These are phyloP conservation scores for Vanessa cardui DNA, from an alignment of 2,888 invertebrate genomes.

Conservation along the genomic window DNA sequence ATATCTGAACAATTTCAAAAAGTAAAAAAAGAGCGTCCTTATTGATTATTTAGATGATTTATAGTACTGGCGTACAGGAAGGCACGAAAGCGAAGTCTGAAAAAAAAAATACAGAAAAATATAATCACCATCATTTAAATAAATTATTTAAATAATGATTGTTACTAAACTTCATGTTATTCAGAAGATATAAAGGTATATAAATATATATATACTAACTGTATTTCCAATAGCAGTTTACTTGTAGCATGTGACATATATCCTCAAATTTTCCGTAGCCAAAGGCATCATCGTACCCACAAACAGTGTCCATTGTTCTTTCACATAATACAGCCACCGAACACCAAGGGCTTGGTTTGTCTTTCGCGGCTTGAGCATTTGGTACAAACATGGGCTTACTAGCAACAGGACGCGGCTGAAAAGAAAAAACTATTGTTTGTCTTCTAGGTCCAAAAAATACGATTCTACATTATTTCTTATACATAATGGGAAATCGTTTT, in stretches of 20 bases:
- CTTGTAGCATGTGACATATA: slow-evolving; percentile 65
- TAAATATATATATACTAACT: slow-evolving; percentile 53
- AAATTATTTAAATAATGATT: background rate
- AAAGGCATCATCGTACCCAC: slow-evolving; percentile 64
- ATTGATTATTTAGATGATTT: background rate
- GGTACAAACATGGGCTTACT: slow-evolving; percentile 37
- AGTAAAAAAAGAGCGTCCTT: too few relatives aligned
- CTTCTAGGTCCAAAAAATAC: background rate
- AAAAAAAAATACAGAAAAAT: slow-evolving; percentile 41
- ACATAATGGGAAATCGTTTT: too few relatives aligned
- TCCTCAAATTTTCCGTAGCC: slow-evolving; percentile 66
- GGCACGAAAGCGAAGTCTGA: slow-evolving; percentile 62
- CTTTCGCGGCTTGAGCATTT: slow-evolving; percentile 31
- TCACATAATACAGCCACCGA: slow-evolving; percentile 55
- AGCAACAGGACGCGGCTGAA: slow-evolving; percentile 51
- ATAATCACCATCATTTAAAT: background rate
- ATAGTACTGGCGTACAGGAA: slow-evolving; percentile 49
- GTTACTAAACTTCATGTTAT: too few relatives aligned
- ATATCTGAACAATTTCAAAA: too few relatives aligned
- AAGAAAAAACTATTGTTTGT: slow-evolving; percentile 37
- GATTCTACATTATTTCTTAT: too few relatives aligned
- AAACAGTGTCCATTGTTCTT: slow-evolving; percentile 49
- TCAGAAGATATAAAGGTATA: background rate
- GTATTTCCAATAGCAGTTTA: slow-evolving; percentile 69
- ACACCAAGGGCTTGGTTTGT: slow-evolving; percentile 59